A percentile compares a stretch with the other conserved stretches of the same genome.
These are phyloP conservation scores for Syngnathus acus DNA, from an alignment of 2,797 vertebrate genomes.

Conservation along the genomic window DNA sequence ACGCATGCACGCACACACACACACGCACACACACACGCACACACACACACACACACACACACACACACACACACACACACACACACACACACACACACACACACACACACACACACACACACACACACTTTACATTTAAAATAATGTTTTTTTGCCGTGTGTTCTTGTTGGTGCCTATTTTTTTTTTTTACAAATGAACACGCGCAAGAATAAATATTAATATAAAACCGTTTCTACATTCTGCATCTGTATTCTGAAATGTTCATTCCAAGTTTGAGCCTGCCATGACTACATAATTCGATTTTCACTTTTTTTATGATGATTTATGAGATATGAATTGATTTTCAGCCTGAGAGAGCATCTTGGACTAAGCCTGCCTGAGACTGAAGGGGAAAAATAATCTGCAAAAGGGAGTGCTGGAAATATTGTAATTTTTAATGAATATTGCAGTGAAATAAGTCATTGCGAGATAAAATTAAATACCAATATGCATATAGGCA, in stretches of 20 bases:
- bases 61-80: background rate
- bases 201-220: conserved; percentile 14
- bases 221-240: conserved; percentile 17
- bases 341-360: conserved; percentile 36
- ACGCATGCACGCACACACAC: conserved; percentile 5
- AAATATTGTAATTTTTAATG: conserved; percentile 13
- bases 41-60: conserved; percentile 9
- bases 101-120: background rate
- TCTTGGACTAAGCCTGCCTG: conserved; percentile 19
- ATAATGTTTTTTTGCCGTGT: background rate
- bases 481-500: background rate
- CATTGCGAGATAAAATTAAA: background rate
- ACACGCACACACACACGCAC: background rate
- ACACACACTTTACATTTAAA: background rate
- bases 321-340: conserved; percentile 15
- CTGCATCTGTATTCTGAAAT: conserved; percentile 18
- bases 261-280: conserved; percentile 11
- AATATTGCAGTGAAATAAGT: conserved; percentile 7
- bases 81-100: background rate
- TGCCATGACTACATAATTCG: conserved; percentile 14
- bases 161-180: background rate
- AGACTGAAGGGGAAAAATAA: conserved; percentile 8
- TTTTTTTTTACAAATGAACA: background rate
- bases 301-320: conserved; percentile 31
- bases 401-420: conserved; percentile 8